A percentile compares a stretch with the other conserved stretches of the same genome.
These are phyloP conservation scores for Propithecus coquereli DNA, from an alignment of 2,113 vertebrate species.

Conservation along the genomic window DNA sequence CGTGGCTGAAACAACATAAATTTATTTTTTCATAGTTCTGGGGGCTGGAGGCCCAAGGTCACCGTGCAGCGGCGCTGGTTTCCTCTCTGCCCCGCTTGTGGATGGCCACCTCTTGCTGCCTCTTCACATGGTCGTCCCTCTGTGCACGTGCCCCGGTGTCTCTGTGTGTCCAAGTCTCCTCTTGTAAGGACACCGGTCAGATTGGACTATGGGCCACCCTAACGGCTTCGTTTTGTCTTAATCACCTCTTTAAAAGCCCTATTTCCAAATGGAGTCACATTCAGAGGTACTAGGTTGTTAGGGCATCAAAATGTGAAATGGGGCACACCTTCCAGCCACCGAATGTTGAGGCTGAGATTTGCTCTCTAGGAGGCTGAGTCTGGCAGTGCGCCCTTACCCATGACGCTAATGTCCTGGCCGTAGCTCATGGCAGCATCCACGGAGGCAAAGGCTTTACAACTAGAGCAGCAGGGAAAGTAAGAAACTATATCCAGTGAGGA, in stretches of 20 bases:
- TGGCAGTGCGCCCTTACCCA: background rate
- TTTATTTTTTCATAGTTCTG: background rate
- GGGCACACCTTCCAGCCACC: background rate
- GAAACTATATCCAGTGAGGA: background rate
- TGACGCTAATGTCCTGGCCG: background rate
- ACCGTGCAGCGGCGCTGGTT: background rate
- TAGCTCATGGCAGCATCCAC: fast-evolving
- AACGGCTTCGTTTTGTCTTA: background rate
- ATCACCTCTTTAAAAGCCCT: background rate
- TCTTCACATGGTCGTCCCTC: background rate
- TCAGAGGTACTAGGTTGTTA: background rate
- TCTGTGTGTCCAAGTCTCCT: background rate
- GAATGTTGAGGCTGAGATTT: background rate
- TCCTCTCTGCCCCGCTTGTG: background rate
- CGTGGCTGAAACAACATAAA: background rate
- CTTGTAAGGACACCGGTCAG: background rate
- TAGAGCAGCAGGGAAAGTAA: background rate
- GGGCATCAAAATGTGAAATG: background rate
- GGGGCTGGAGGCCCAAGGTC: background rate
- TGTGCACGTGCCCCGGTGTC: background rate
- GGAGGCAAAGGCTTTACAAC: background rate
- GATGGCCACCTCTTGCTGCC: background rate
- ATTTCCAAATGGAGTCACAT: background rate
- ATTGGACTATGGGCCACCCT: background rate
- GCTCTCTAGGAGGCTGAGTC: background rate